Conservation (phyloP, 1,140 invertebrate species). For the Eupeodes corollae region DNA sequence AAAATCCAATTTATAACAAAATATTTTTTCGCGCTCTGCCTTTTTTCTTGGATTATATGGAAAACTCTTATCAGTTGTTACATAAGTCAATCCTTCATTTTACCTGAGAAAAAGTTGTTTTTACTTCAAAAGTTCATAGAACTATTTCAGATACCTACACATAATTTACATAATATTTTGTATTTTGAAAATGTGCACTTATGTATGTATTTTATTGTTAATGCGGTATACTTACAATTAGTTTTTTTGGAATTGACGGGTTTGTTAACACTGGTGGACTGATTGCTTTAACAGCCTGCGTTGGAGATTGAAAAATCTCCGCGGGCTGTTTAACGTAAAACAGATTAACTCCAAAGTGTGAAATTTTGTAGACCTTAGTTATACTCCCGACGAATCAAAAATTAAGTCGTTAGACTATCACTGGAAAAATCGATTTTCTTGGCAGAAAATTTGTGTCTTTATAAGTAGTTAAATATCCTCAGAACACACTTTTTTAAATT, state of each 20-base stretch:
- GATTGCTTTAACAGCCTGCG: slow-evolving; percentile 36
- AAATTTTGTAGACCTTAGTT: slow-evolving; percentile 37
- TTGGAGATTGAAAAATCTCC: slow-evolving; percentile 36
- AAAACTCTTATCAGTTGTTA: too few species aligned
- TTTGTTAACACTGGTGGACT: slow-evolving; percentile 27
- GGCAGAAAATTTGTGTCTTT: background rate
- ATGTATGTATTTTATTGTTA: too few species aligned
- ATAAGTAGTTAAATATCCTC: background rate
- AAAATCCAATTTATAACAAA: too few species aligned
- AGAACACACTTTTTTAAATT: slow-evolving; percentile 4
- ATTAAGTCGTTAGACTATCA: background rate
- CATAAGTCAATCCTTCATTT: too few species aligned
- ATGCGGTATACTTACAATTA: slow-evolving; percentile 33
- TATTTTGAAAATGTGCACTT: too few species aligned
- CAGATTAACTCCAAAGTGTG: slow-evolving; percentile 40
- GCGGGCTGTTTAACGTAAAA: slow-evolving; percentile 39
- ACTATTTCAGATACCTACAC: too few species aligned
- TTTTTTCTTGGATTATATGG: too few species aligned
- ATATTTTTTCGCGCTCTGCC: too few species aligned
- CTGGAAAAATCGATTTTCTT: background rate
- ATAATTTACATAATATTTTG: too few species aligned
- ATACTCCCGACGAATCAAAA: slow-evolving; percentile 18
- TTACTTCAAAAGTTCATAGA: too few species aligned
- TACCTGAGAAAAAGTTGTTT: too few species aligned
- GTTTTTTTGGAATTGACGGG: slow-evolving; percentile 33